Evolutionary conservation across 2,797 vertebrate species (phyloP), one percentile per base, ranked within the genome.

Genomic region (Sebastes taczanowskii): DNA sequence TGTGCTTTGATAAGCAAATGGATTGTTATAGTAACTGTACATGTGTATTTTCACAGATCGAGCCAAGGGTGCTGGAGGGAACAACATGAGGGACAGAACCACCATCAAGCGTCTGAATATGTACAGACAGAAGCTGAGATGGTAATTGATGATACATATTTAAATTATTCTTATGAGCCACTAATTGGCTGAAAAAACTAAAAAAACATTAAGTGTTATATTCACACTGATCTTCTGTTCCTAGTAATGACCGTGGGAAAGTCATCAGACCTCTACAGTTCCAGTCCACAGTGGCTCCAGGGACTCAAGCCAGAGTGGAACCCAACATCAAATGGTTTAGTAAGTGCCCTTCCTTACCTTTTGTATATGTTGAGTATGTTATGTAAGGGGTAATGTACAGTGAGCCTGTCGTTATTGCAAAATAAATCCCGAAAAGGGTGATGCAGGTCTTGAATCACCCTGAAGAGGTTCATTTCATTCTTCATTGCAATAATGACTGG

Each of bases 291-390:
- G 97, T 99, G 78, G 92, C 97, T 53, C 95, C 98, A 0, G 99
- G 99, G 84, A 99, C 98, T 0, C 96, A 97, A 0, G 98, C 98
- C 4, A 95, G 99, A 92, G 98, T 99, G 77, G 99, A 99, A 82
- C 99, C 99, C 5, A 99, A 99, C 92, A 99, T 99, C 89, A 99
- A 99, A 70, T 99, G 99, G 98, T 99, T 99, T 91, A 93, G 99
- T 99, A 88, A 97, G 98, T 95, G 32, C 7, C 11, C 35, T 7
- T n/a, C 34, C 5, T 64, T n/a, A 4, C 3, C 2, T 34, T 70
- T 58, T 62, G 6, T 20, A 0, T 49, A 9, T 34, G 59, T 30
- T 32, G 56, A 52, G 20, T 6, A n/a, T 0, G 3, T n/a, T 52
- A n/a, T 52, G 49, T 52, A 49, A 49, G 42, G 16, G 16, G 20